phyloP scores from a whole-genome alignment of 2,113 vertebrate genomes.

The Phaetusa simplex region DNA sequence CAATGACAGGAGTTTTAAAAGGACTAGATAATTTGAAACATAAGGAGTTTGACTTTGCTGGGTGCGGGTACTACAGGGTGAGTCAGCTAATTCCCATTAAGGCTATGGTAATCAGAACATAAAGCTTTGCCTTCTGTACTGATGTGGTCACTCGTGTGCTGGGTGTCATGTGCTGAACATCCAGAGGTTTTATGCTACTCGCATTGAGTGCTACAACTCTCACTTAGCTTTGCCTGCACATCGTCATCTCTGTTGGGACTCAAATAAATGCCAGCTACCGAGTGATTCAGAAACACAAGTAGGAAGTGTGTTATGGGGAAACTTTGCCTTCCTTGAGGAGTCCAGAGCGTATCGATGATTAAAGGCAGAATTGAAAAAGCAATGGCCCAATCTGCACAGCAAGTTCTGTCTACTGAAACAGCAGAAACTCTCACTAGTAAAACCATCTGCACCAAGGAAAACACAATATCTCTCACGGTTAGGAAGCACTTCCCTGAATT shows the following conservation, averaged over 20 bases:
- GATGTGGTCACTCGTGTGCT: neutral
- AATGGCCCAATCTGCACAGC: neutral
- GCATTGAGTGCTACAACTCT: neutral
- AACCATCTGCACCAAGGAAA: neutral
- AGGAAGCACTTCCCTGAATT: neutral
- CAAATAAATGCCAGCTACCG: neutral
- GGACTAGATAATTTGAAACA: neutral
- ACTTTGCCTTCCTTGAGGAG: neutral
- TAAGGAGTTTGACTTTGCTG: neutral
- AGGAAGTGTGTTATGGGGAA: neutral
- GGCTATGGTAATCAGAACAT: too few relatives aligned
- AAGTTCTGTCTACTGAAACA: neutral
- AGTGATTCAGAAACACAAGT: neutral
- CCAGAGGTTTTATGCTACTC: neutral
- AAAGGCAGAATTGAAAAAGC: neutral
- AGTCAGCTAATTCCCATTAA: neutral
- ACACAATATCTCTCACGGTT: neutral
- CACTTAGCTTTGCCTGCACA: neutral
- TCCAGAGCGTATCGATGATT: neutral
- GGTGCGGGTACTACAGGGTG: neutral
- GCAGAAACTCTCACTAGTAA: neutral
- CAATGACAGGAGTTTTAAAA: neutral
- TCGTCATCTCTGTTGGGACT: neutral
- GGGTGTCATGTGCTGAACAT: accelerated
- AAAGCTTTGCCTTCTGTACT: neutral